A percentile compares a stretch with the other conserved stretches of the same genome.
Evolutionary conservation across 2,113 vertebrate genomes (phyloP).

Genomic region (Melierax canorus): DNA sequence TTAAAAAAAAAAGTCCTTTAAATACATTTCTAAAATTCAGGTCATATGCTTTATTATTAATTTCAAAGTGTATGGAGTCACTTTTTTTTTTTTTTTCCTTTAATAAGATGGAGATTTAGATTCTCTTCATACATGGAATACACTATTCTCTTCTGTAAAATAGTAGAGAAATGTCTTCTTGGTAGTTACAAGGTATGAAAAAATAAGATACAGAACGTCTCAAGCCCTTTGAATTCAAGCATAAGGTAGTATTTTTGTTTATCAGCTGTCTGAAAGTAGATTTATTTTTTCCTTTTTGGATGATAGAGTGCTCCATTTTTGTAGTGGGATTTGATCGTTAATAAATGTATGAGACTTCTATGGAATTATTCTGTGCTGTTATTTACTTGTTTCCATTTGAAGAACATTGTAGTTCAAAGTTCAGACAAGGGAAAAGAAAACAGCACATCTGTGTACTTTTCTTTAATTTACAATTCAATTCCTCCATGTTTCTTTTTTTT

Average conservation of each 20-base stretch:
- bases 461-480: background rate
- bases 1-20: background rate
- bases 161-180: background rate
- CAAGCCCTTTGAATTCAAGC: background rate
- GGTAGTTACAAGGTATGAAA: background rate
- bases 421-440: background rate
- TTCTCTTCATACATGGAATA: background rate
- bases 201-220: background rate
- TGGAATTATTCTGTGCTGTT: background rate
- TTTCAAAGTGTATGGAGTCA: background rate
- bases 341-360: background rate
- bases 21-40: background rate
- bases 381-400: background rate
- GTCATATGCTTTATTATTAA: background rate
- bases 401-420: background rate
- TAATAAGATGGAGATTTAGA: background rate
- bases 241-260: background rate
- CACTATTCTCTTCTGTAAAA: background rate
- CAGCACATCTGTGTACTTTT: background rate
- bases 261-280: background rate
- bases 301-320: background rate
- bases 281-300: background rate
- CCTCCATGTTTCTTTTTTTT: background rate
- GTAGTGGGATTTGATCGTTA: background rate
- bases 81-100: rapidly evolving